Percentiles rank a stretch among this genome's conserved stretches.
These are phyloP conservation scores for Notolepis coatsorum DNA, from an alignment of 2,797 vertebrate species.

Conservation along the genomic window DNA sequence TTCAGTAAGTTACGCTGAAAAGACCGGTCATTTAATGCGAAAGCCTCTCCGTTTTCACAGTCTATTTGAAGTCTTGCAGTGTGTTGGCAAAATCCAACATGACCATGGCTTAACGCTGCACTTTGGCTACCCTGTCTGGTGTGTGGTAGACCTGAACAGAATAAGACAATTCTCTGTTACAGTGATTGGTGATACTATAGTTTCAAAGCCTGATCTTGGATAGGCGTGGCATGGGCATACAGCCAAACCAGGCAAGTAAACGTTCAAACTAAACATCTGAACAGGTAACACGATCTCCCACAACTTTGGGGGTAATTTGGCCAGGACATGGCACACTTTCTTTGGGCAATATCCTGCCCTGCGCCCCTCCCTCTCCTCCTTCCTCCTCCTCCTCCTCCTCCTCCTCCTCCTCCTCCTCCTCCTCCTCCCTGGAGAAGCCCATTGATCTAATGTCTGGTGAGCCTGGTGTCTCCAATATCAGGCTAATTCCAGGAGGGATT, in stretches of 20 bases:
- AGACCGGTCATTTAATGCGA: too few species aligned
- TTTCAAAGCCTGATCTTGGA: constrained; percentile 50
- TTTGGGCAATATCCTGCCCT: constrained; percentile 80
- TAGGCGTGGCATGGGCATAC: constrained; percentile 59
- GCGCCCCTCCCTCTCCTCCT: constrained; percentile 67
- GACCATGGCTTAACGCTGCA: constrained; percentile 3
- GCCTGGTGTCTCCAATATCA: constrained; percentile 77
- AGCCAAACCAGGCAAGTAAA: constrained; percentile 72
- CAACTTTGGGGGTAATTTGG: constrained; percentile 78
- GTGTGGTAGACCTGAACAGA: constrained; percentile 26
- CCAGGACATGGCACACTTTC: constrained; percentile 78
- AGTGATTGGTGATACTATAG: constrained; percentile 52
- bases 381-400: constrained; percentile 23
- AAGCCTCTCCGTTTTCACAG: too few species aligned
- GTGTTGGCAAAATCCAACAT: too few species aligned
- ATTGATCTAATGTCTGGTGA: constrained; percentile 79
- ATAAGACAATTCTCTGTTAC: constrained; percentile 39
- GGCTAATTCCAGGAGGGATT: constrained; percentile 83
- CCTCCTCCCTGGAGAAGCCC: constrained; percentile 69
- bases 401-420: constrained; percentile 10
- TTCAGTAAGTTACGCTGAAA: too few species aligned
- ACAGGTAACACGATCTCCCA: constrained; percentile 78
- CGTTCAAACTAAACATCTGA: constrained; percentile 81
- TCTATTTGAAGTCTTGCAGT: too few species aligned
- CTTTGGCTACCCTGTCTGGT: not conserved